Evolutionary conservation across 2,797 vertebrate genomes (phyloP).

Genomic region (Hoplostethus atlanticus): DNA sequence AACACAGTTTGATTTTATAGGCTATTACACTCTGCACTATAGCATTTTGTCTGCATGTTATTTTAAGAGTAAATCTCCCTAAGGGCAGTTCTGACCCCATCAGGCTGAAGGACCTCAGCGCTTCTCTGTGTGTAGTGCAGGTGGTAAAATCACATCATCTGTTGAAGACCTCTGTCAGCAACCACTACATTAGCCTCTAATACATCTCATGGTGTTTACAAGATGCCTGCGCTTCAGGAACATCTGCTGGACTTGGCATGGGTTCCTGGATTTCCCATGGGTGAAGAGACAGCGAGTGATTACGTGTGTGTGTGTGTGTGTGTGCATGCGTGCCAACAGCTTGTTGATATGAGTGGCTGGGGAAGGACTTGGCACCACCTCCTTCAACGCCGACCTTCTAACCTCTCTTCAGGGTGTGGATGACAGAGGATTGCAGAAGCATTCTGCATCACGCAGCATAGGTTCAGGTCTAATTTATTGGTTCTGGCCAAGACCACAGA

Average conservation of each 20-base stretch:
- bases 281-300: conserved; percentile 70
- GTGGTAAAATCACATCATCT: conserved; percentile 66
- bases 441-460: conserved; percentile 41
- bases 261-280: conserved; percentile 68
- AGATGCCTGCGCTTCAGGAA: conserved; percentile 80
- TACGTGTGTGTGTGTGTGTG: conserved; percentile 49
- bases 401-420: conserved; percentile 57
- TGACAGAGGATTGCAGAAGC: conserved; percentile 41
- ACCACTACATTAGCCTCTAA: conserved; percentile 74
- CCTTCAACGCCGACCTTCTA: conserved; percentile 56
- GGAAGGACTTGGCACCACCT: conserved; percentile 69
- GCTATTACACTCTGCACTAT: too few relatives aligned
- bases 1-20: neutral
- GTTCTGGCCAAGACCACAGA: conserved; percentile 7
- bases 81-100: neutral
- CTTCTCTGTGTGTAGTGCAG: conserved; percentile 52
- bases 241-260: conserved; percentile 82
- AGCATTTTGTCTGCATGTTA: neutral
- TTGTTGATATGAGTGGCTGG: conserved; percentile 66
- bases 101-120: conserved; percentile 6
- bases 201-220: conserved; percentile 81
- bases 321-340: conserved; percentile 63
- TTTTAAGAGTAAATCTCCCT: conserved; percentile 6
- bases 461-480: conserved; percentile 23
- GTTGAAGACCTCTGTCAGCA: conserved; percentile 71